Evolutionary conservation across 2,113 vertebrate genomes (phyloP).

Genomic region (Collichthys lucidus): DNA sequence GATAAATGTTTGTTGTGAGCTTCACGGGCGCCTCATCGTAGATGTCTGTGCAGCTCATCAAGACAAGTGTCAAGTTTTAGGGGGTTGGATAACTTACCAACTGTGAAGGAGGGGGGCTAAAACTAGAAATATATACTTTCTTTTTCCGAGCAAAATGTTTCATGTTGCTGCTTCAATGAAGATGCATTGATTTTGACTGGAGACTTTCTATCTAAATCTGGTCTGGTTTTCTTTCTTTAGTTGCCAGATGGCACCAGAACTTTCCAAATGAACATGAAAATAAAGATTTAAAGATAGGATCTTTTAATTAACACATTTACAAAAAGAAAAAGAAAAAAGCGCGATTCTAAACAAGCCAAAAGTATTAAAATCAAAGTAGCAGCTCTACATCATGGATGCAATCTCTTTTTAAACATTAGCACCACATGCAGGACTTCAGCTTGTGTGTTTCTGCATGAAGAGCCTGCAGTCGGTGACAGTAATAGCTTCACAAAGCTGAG

Average conservation of each 20-base stretch:
- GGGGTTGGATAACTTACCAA: neutral
- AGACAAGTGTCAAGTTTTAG: constrained; percentile 19
- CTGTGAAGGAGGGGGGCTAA: neutral
- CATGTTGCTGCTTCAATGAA: constrained; percentile 18
- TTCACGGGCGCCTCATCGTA: constrained; percentile 32
- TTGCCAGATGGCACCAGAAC: constrained; percentile 34
- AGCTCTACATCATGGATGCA: constrained; percentile 22
- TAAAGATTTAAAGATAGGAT: constrained; percentile 35
- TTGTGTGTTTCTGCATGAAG: constrained; percentile 36
- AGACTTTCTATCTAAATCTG: constrained; percentile 4
- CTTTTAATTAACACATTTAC: constrained; percentile 53
- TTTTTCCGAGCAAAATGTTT: constrained; percentile 21
- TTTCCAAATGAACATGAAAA: constrained; percentile 32
- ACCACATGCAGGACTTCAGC: constrained; percentile 21
- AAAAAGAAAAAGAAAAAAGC: neutral
- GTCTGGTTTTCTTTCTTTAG: constrained; percentile 12
- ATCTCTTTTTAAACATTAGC: constrained; percentile 19
- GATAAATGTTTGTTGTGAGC: constrained; percentile 18
- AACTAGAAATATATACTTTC: constrained; percentile 1
- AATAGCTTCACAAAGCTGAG: constrained; percentile 53
- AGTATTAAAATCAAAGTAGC: constrained; percentile 43
- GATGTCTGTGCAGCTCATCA: constrained; percentile 26
- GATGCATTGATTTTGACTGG: constrained; percentile 31
- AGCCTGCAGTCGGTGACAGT: constrained; percentile 23
- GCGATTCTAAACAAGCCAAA: constrained; percentile 14